Base-by-base conservation (phyloP, 2,113 vertebrate genomes). In the Oostethus manadensis region DNA sequence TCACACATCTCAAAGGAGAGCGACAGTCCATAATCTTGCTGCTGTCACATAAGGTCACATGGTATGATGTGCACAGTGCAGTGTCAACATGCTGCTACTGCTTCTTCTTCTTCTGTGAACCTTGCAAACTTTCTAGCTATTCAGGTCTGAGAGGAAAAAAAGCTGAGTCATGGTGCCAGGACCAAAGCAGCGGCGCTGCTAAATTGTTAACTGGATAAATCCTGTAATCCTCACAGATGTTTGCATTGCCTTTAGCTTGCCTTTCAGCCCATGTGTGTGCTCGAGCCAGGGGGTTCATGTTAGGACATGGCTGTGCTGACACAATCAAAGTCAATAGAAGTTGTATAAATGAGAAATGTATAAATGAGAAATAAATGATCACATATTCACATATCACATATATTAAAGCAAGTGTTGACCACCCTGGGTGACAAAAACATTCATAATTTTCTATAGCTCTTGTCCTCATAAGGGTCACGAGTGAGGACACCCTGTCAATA, bases 181-280 rank as follows among this genome's bases (percentile, higher is more conserved):
- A 42, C 29, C 8, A 10, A 53, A 9, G 33, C 26, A 53, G 51
- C 51, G 26, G 22, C 49, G 8, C 22, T 13, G 49, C 51, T 33
- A 26, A 53, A 54, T 54, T 54, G 51, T 54, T 11, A 35, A 18
- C 10, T 1, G 35, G 38, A 43, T 43, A 42, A 40, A 56, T 42
- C 55, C 21, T 43, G 35, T 56, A 56, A 56, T 56, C 55, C 55
- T 16, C 35, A 22, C 55, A 42, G 55, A 56, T 43, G 55, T 43
- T 43, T 56, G 18, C 38, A 14, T 54, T 35, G 51, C 51, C 23
- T 51, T 51, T 51, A 17, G 50, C 50, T 51, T 8, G 50, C 50
- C 50, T 35, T 20, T 54, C 38, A 23, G 38, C 55, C 13, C 22
- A 18, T 54, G 51, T 54, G 51, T 18, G 51, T 35, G 51, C 17